phyloP scores from a whole-genome alignment of 2,888 invertebrate species.

The Crossocerus cetratus region DNA sequence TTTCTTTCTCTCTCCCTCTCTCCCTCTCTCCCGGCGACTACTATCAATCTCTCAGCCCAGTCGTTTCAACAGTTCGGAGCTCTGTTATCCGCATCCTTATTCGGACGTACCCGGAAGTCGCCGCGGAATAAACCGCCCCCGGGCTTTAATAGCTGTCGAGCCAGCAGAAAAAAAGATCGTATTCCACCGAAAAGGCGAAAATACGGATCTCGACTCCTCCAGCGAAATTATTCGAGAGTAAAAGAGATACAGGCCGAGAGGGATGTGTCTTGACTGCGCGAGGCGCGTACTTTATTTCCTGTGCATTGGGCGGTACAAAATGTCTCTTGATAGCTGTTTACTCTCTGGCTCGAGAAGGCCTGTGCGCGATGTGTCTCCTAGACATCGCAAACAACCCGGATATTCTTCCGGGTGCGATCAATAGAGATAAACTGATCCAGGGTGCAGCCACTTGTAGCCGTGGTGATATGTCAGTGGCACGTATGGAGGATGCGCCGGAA shows the following conservation, averaged over 20 bases:
- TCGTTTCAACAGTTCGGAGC: neutral
- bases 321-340: slow-evolving; percentile 7
- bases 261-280: slow-evolving; percentile 20
- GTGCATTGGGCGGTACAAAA: slow-evolving; percentile 21
- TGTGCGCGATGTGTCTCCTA: neutral
- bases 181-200: neutral
- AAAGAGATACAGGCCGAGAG: neutral
- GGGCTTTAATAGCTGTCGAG: too few species aligned
- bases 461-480: slow-evolving; percentile 47
- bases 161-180: too few species aligned
- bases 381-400: neutral
- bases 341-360: too few species aligned
- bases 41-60: too few species aligned
- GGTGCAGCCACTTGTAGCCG: slow-evolving; percentile 51
- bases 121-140: too few species aligned
- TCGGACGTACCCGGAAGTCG: too few species aligned
- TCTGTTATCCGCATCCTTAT: neutral
- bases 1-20: neutral
- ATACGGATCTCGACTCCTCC: neutral
- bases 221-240: slow-evolving; percentile 1
- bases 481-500: slow-evolving; percentile 37
- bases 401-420: slow-evolving; percentile 3
- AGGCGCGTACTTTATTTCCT: slow-evolving; percentile 34
- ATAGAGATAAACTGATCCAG: slow-evolving; percentile 47
- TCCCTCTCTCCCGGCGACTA: neutral